A percentile compares a stretch with the other conserved stretches of the same genome.
Evolutionary conservation across 2,888 invertebrate genomes (phyloP).

Genomic region (Automeris io): DNA sequence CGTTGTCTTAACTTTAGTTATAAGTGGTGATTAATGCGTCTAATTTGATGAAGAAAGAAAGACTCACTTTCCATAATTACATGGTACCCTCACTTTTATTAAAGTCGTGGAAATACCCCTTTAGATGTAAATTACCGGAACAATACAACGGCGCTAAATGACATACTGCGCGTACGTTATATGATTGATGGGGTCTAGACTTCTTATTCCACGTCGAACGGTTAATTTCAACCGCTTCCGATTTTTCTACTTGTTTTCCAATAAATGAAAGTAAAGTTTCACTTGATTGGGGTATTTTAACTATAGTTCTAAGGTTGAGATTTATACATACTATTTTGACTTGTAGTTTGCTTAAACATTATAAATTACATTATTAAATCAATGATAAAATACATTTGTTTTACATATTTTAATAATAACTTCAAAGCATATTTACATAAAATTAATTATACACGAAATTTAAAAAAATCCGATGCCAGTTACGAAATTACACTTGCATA

Average conservation of each 20-base stretch:
- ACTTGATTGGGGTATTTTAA: conserved; percentile 24
- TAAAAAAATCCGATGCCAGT: too few relatives aligned
- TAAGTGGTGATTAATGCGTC: too few relatives aligned
- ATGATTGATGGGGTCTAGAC: conserved; percentile 11
- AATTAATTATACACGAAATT: too few relatives aligned
- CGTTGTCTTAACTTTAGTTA: too few relatives aligned
- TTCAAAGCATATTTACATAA: too few relatives aligned
- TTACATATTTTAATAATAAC: too few relatives aligned
- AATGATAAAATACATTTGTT: too few relatives aligned
- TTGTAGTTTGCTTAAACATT: too few relatives aligned
- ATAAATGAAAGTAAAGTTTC: conserved; percentile 49
- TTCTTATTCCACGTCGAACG: conserved; percentile 31
- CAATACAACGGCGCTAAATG: conserved; percentile 4
- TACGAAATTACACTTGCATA: too few relatives aligned
- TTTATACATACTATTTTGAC: too few relatives aligned
- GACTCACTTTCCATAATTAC: conserved; percentile 6
- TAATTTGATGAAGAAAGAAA: neutral
- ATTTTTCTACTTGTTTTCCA: conserved; percentile 52
- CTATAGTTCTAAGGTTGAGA: too few relatives aligned
- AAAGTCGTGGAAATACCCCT: neutral
- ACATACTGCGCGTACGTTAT: conserved; percentile 2
- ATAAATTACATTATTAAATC: too few relatives aligned
- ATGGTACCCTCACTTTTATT: conserved; percentile 7
- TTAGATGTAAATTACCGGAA: conserved; percentile 1
- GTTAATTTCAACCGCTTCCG: conserved; percentile 38